Evolutionary conservation across 2,888 invertebrate species (phyloP).

Genomic region (Pammene fasciana): DNA sequence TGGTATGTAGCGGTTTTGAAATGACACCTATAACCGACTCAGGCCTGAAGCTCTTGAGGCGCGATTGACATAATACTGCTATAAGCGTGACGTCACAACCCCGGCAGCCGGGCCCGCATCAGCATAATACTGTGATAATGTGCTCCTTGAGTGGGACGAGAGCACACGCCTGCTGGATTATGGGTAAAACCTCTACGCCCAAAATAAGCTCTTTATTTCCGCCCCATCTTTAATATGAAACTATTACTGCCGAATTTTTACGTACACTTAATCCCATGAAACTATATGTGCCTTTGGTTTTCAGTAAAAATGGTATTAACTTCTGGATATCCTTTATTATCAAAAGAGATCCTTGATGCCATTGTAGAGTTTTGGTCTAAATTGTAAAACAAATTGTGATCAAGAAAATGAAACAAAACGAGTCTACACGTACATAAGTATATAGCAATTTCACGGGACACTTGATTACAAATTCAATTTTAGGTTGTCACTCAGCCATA

Average conservation of each 20-base stretch:
- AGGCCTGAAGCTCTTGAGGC: not conserved
- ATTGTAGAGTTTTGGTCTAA: not conserved
- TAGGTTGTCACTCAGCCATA: slow-evolving; percentile 48
- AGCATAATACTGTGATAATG: slow-evolving; percentile 80
- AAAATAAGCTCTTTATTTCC: slow-evolving; percentile 69
- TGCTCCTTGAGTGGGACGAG: slow-evolving; percentile 71
- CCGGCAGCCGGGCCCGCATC: slow-evolving; percentile 66
- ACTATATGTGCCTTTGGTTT: slow-evolving; percentile 2
- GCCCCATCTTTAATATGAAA: slow-evolving; percentile 58
- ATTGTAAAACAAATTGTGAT: not conserved
- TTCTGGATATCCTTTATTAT: not conserved
- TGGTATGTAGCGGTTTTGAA: not conserved
- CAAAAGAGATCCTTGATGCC: no score
- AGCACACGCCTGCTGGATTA: slow-evolving; percentile 75
- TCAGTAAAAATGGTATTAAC: no score
- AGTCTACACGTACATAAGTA: slow-evolving; percentile 47
- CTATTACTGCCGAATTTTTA: slow-evolving; percentile 52
- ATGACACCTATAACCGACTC: not conserved
- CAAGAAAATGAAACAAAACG: slow-evolving; percentile 23
- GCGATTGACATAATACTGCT: slow-evolving; percentile 50
- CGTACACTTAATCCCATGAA: slow-evolving; percentile 40
- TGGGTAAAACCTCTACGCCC: slow-evolving; percentile 62
- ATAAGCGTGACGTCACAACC: slow-evolving; percentile 62
- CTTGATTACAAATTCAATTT: slow-evolving; percentile 55
- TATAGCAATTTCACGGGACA: slow-evolving; percentile 49